Evolutionary conservation across 2,888 invertebrate species (phyloP).

Genomic region (Xanthorhoe spadicearia): DNA sequence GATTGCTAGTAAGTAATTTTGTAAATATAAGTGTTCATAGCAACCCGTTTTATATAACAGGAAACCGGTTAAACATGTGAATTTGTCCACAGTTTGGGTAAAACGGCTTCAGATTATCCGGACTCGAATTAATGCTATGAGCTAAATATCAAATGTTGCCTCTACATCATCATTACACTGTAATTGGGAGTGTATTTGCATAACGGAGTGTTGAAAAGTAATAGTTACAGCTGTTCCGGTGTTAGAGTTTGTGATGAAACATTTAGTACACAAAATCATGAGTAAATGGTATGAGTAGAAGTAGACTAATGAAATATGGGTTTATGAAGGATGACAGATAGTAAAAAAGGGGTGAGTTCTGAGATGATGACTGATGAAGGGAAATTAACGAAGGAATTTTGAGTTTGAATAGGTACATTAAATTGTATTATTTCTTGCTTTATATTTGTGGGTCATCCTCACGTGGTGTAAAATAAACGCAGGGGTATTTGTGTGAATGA

Average conservation of each 20-base stretch:
- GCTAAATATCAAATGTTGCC: conserved; percentile 66
- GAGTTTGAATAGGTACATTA: too few species aligned
- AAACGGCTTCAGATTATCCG: conserved; percentile 79
- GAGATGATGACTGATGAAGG: not conserved
- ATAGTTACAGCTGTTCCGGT: conserved; percentile 23
- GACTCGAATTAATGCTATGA: conserved; percentile 71
- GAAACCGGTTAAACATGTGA: conserved; percentile 28
- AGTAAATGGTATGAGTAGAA: not conserved
- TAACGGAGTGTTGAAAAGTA: conserved; percentile 37
- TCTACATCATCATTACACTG: conserved; percentile 45
- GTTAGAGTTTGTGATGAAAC: conserved; percentile 16
- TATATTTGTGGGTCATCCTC: too few species aligned
- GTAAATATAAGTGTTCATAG: too few species aligned
- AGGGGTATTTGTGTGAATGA: too few species aligned
- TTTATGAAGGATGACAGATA: not conserved
- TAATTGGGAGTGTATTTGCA: conserved; percentile 47
- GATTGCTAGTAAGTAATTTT: too few species aligned
- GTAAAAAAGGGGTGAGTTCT: not conserved
- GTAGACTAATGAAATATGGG: not conserved
- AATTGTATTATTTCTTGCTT: too few species aligned
- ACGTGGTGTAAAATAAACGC: too few species aligned
- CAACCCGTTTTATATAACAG: conserved; percentile 49
- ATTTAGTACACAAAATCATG: not conserved
- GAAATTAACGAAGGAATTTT: too few species aligned
- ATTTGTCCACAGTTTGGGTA: conserved; percentile 61